These are phyloP conservation scores for Agrotis segetum DNA, from an alignment of 2,888 invertebrate genomes.

Conservation along the genomic window DNA sequence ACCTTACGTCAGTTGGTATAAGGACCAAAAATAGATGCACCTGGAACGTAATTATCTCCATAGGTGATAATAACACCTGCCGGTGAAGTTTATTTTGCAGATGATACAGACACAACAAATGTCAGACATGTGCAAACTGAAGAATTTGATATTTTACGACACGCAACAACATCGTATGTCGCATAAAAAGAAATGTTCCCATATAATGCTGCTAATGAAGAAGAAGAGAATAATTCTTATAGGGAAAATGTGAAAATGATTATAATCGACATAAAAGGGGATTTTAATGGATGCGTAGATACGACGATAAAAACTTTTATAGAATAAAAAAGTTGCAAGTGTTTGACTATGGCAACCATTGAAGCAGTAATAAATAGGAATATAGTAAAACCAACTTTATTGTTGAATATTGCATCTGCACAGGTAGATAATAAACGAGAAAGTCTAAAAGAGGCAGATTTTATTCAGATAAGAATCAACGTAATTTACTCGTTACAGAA, in stretches of 20 bases:
- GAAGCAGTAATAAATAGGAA: conserved; percentile 22
- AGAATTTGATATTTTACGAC: conserved; percentile 31
- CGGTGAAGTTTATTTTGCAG: conserved; percentile 42
- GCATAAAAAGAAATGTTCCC: conserved; percentile 7
- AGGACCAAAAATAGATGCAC: conserved; percentile 49
- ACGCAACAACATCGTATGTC: not conserved
- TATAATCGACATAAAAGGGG: conserved; percentile 40
- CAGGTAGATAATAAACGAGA: conserved; percentile 26
- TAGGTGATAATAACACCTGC: conserved; percentile 52
- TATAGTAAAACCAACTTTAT: conserved; percentile 1
- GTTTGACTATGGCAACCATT: not conserved
- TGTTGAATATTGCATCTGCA: conserved; percentile 20
- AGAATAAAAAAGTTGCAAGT: conserved; percentile 21
- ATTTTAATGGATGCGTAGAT: conserved; percentile 36
- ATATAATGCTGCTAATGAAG: not conserved
- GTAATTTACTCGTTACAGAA: conserved; percentile 62
- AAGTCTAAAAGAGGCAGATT: conserved; percentile 51
- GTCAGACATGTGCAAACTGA: conserved; percentile 32
- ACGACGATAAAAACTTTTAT: conserved; percentile 18
- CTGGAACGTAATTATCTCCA: conserved; percentile 49
- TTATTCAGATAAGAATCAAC: conserved; percentile 64
- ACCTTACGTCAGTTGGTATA: conserved; percentile 30
- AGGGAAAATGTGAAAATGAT: conserved; percentile 19
- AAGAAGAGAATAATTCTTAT: conserved; percentile 5
- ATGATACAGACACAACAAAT: conserved; percentile 38